Conservation (phyloP, 2,888 invertebrate genomes). For the Drosophila dives region DNA sequence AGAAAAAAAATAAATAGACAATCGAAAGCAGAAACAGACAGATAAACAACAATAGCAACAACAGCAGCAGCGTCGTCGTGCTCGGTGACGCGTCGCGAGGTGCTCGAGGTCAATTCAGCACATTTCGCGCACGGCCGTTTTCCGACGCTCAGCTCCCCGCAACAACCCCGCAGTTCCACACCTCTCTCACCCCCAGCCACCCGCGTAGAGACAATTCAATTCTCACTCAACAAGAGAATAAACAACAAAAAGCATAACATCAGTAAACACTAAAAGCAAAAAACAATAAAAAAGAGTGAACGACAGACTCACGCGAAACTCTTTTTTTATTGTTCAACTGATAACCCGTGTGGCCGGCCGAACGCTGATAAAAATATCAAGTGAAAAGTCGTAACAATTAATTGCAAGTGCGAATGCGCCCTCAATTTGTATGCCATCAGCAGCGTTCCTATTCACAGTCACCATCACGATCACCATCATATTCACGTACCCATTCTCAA, state of each 20-base stretch:
- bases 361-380: slow-evolving; percentile 57
- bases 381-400: slow-evolving; percentile 35
- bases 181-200: slow-evolving; percentile 45
- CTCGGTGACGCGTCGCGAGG: slow-evolving; percentile 71
- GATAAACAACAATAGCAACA: slow-evolving; percentile 63
- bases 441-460: slow-evolving; percentile 37
- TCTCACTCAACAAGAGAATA: slow-evolving; percentile 31
- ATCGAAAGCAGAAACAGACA: slow-evolving; percentile 49
- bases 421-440: slow-evolving; percentile 74
- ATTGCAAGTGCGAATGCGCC: slow-evolving; percentile 66
- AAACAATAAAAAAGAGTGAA: slow-evolving; percentile 32
- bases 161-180: not conserved
- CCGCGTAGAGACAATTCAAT: slow-evolving; percentile 41
- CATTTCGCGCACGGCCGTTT: slow-evolving; percentile 71
- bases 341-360: slow-evolving; percentile 42
- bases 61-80: slow-evolving; percentile 38
- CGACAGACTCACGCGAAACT: slow-evolving; percentile 68
- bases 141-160: slow-evolving; percentile 9
- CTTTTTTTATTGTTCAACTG: slow-evolving; percentile 70
- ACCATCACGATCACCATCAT: slow-evolving; percentile 9
- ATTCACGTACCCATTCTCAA: slow-evolving; percentile 20
- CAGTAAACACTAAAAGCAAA: slow-evolving; percentile 30
- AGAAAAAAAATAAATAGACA: slow-evolving; percentile 3
- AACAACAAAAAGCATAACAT: slow-evolving; percentile 39
- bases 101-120: slow-evolving; percentile 74